These are phyloP conservation scores for Biston stratarius DNA, from an alignment of 2,888 invertebrate genomes.

Conservation along the genomic window DNA sequence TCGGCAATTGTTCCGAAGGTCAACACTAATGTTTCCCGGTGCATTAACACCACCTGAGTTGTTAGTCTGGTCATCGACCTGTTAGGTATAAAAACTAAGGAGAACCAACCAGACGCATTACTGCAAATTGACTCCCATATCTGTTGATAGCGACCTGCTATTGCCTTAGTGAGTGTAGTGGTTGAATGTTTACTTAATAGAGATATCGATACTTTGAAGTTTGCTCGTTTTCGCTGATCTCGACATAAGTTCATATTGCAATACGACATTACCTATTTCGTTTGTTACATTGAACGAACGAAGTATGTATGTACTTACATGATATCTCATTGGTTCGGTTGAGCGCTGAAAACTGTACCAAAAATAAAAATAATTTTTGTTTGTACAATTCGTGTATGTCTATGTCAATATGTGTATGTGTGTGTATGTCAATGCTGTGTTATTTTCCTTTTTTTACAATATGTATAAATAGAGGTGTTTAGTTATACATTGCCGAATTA, in stretches of 20 bases:
- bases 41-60: slow-evolving; percentile 66
- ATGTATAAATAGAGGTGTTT: too few species aligned
- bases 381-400: too few species aligned
- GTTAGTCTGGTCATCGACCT: slow-evolving; percentile 77
- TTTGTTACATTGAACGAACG: too few species aligned
- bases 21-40: slow-evolving; percentile 57
- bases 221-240: neutral
- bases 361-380: too few species aligned
- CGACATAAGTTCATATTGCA: neutral
- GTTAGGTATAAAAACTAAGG: slow-evolving; percentile 74
- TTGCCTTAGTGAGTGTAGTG: slow-evolving; percentile 44
- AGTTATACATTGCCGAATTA: too few species aligned
- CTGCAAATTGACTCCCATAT: slow-evolving; percentile 82
- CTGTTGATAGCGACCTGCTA: slow-evolving; percentile 56
- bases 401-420: too few species aligned
- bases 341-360: too few species aligned
- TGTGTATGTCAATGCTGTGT: too few species aligned
- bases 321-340: too few species aligned
- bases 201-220: slow-evolving; percentile 47
- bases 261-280: neutral
- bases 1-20: slow-evolving; percentile 53
- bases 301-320: too few species aligned
- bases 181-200: slow-evolving; percentile 47
- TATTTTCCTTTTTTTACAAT: too few species aligned
- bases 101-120: slow-evolving; percentile 72